These are phyloP conservation scores for Tapera naevia DNA, from an alignment of 2,797 vertebrate species.

Conservation along the genomic window DNA sequence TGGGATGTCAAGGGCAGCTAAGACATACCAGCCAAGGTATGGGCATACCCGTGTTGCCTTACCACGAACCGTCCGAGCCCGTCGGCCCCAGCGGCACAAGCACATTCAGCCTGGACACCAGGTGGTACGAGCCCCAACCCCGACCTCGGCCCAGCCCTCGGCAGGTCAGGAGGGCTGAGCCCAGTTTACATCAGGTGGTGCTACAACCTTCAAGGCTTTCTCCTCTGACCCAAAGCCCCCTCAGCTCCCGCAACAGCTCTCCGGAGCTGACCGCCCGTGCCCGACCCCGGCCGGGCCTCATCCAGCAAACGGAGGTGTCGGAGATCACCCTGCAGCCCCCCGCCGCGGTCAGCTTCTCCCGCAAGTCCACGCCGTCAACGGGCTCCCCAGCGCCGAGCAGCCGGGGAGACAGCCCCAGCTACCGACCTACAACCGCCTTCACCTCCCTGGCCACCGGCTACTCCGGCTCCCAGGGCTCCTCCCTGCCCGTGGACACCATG, in stretches of 20 bases:
- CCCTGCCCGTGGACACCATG: conserved; percentile 86
- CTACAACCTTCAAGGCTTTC: conserved; percentile 97
- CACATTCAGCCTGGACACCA: conserved; percentile 97
- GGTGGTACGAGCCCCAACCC: conserved; percentile 93
- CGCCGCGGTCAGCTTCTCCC: conserved; percentile 90
- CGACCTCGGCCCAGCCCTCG: conserved; percentile 97
- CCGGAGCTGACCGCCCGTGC: conserved; percentile 94
- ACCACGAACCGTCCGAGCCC: conserved; percentile 91
- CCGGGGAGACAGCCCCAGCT: conserved; percentile 85
- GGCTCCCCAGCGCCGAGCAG: conserved; percentile 90
- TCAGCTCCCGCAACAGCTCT: conserved; percentile 94
- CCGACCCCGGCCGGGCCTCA: conserved; percentile 90
- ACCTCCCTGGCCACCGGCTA: conserved; percentile 90
- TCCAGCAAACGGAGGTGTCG: conserved; percentile 92
- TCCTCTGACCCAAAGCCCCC: conserved; percentile 96
- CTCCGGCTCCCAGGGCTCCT: conserved; percentile 86
- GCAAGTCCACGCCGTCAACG: conserved; percentile 91
- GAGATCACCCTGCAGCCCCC: conserved; percentile 94
- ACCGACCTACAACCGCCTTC: conserved; percentile 89
- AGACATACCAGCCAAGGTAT: conserved; percentile 99
- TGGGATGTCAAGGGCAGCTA: conserved; percentile 97
- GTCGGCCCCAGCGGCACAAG: conserved; percentile 89
- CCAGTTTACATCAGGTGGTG: conserved; percentile 96
- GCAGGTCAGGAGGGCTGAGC: conserved; percentile 91
- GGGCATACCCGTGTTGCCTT: conserved; percentile 99